Evolutionary conservation across 1,140 invertebrate genomes (phyloP), one percentile per base, ranked within the genome.

Genomic region (Drosophila ficusphila): DNA sequence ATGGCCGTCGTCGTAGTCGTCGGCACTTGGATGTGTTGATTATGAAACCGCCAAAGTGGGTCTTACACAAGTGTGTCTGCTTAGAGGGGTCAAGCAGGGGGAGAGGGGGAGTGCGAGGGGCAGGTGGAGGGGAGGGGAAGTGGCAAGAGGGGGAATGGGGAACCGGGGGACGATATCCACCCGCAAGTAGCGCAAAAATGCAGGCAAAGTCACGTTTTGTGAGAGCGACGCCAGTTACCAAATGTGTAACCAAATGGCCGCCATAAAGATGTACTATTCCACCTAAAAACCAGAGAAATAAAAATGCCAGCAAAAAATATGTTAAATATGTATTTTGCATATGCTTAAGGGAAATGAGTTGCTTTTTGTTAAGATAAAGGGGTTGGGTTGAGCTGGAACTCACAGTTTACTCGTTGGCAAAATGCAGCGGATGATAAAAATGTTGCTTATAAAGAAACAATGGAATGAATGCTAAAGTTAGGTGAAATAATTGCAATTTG

Each of bases 151-250:
- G 6, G 27, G 42, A 38, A 38, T 4, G 52, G 25, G 52, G 38
- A 19, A 38, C 1, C 0, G 4, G n/a, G 27, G 23, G 18, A 25
- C 14, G 25, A 38, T 46, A 42, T 65, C 60, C 36, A 62, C 65
- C 68, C 36, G 68, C 54, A 38, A 68, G 54, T 54, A 38, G 49
- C 57, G 58, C 58, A 79, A 85, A 85, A 85, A 86, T 79, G 79
- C 81, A 86, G 67, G 60, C 52, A 86, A 86, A 79, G 81, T 85
- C 81, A 85, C 81, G 81, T 85, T 86, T 83, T 33, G 27, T 42
- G 65, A 51, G 54, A 75, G 70, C 29, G 25, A 39, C 27, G 68
- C 60, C 54, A 72, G 68, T 57, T 76, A 64, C 76, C 72, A 65
- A 58, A 73, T 68, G 72, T 48, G 49, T 82, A 73, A 65, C 78